Percentiles rank a stretch among this genome's conserved stretches.
phyloP scores from a whole-genome alignment of 2,113 vertebrate species.

The Laterallus jamaicensis region DNA sequence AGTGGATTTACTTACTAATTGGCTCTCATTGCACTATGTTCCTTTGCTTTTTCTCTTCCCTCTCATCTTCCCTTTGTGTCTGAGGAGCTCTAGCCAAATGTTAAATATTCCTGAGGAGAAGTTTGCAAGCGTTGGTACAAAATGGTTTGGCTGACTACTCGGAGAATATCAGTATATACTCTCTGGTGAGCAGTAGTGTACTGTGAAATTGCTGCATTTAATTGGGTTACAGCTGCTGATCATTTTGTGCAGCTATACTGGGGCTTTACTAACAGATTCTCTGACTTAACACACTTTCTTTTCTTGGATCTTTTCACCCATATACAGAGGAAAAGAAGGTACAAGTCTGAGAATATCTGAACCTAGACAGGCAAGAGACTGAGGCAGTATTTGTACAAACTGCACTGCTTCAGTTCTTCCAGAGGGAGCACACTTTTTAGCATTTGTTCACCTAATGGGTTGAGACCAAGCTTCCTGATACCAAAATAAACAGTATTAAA shows the following conservation, averaged over 20 bases:
- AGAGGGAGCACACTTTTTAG: neutral
- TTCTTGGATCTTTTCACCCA: conserved; percentile 33
- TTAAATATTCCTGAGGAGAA: conserved; percentile 50
- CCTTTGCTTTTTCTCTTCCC: conserved; percentile 16
- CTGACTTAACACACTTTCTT: conserved; percentile 19
- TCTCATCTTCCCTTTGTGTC: conserved; percentile 25
- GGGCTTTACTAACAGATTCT: conserved; percentile 43
- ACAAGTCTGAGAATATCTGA: neutral
- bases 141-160: conserved; percentile 19
- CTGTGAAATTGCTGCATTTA: conserved; percentile 51
- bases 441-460: neutral
- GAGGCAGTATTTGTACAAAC: neutral
- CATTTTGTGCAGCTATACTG: conserved; percentile 56
- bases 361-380: neutral
- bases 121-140: neutral
- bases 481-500: neutral
- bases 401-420: neutral
- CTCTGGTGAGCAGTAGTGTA: conserved; percentile 36
- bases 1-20: conserved; percentile 47
- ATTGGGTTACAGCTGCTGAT: conserved; percentile 72
- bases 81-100: conserved; percentile 49
- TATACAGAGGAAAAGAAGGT: neutral
- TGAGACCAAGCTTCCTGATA: neutral
- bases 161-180: neutral
- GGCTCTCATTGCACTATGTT: neutral